Conservation (phyloP, 2,113 vertebrate species). For the Tyto alba region DNA sequence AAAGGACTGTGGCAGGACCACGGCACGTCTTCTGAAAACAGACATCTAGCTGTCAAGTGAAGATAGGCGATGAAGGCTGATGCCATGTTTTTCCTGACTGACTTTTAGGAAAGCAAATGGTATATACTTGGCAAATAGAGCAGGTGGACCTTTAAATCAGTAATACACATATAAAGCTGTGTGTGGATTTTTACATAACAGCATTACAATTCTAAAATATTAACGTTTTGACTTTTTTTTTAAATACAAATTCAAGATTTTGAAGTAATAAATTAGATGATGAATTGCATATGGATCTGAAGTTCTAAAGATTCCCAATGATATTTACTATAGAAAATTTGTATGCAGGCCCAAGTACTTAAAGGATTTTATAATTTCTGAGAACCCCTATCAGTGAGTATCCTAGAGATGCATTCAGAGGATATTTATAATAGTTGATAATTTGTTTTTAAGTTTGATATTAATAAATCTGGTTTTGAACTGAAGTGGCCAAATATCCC, state of each 20-base stretch:
- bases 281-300: neutral
- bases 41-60: neutral
- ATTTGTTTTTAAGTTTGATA: neutral
- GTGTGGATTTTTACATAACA: neutral
- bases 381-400: neutral
- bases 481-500: neutral
- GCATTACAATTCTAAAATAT: neutral
- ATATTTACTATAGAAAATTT: neutral
- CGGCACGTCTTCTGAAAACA: neutral
- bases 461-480: neutral
- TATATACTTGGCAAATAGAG: neutral
- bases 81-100: neutral
- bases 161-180: neutral
- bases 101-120: neutral
- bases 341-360: neutral
- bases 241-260: neutral
- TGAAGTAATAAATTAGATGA: neutral
- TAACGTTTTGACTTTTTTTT: rapidly evolving
- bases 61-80: neutral
- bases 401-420: neutral
- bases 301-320: neutral
- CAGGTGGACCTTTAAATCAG: neutral
- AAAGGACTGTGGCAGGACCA: neutral
- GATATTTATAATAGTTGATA: neutral
- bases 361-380: neutral